Percentiles rank a stretch among this genome's conserved stretches.
phyloP scores from a whole-genome alignment of 30 jellyfish, hydroid and myxozoan species.

The Aurelia aurita complex sp. Pacific region DNA sequence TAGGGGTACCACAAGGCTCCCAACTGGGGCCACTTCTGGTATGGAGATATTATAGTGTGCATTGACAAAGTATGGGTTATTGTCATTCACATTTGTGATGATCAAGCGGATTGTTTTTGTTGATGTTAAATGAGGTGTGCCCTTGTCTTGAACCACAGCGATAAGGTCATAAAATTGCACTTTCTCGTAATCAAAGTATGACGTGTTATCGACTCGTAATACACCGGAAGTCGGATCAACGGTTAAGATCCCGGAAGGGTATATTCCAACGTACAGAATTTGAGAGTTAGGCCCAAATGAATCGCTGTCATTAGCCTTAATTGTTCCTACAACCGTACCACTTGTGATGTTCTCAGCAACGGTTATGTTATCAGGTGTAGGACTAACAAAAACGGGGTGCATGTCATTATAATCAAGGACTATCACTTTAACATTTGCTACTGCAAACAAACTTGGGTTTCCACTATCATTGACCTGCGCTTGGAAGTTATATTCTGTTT shows the following conservation, averaged over 20 bases:
- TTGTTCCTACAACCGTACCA: constrained; percentile 74
- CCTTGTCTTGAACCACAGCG: constrained; percentile 78
- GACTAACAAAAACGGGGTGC: constrained; percentile 68
- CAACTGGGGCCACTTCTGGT: constrained; percentile 67
- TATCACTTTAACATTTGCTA: constrained; percentile 23
- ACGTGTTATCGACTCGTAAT: constrained; percentile 23
- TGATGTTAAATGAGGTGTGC: constrained; percentile 77
- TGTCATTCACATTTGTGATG: constrained; percentile 81
- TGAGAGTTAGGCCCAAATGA: constrained; percentile 46
- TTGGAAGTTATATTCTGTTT: constrained; percentile 29
- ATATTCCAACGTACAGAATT: constrained; percentile 46
- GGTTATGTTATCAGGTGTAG: constrained; percentile 43
- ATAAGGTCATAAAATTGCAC: constrained; percentile 60
- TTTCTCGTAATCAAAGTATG: constrained; percentile 74
- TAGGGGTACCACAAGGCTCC: constrained; percentile 56
- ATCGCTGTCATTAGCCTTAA: constrained; percentile 79
- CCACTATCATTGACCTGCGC: constrained; percentile 69
- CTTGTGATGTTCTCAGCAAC: constrained; percentile 67
- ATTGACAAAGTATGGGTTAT: constrained; percentile 61
- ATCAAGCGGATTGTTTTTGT: constrained; percentile 29
- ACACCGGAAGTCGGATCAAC: constrained; percentile 71
- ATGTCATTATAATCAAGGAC: constrained; percentile 84
- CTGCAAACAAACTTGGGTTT: constrained; percentile 53
- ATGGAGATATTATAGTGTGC: constrained; percentile 59
- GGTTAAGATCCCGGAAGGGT: constrained; percentile 76